Evolutionary conservation across 2,113 vertebrate species (phyloP), one percentile per base, ranked within the genome.

Genomic region (Macheiramphus alcinus): DNA sequence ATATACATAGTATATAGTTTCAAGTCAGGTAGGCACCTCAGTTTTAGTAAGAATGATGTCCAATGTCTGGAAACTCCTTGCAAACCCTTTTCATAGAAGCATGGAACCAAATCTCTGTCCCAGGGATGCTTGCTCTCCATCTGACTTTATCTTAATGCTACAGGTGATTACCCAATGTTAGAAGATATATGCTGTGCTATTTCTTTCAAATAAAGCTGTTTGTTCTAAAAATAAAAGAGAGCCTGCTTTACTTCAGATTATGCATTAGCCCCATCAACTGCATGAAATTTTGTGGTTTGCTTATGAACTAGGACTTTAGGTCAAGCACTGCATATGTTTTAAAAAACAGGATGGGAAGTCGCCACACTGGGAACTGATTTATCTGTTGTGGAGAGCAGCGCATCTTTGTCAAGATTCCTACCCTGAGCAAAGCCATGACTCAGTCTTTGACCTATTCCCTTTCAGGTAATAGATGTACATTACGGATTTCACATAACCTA

Each of bases 311-410:
- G 38, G 25, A 88, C 61, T 88, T 71, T 34, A 59, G 29, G n/a
- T 68, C 18, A 86, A 90, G 75, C 52, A 10, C 2, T 25, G 7
- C 22, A 22, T n/a, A 13, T n/a, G 6, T 55, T n/a, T 79, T 61
- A 43, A 47, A 32, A 86, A 88, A 34, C 0, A 22, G 6, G 3
- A 53, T 50, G 10, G 7, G 31, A 78, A 80, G 5, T 45, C n/a
- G 2, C 7, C 13, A 13, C 8, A 7, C 3, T 55, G 32, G 26
- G 38, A 80, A 70, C 26, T 11, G 42, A 10, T 87, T 73, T 80
- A 8, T n/a, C 16, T 79, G 0, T 43, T 63, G 32, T 52, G 29
- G 10, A 13, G 9, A 70, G n/a, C 8, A 1, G 0, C 6, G 3
- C 8, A 65, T 4, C 32, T 85, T 79, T 74, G 19, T 47, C 38